Evolutionary conservation across 1,140 invertebrate species (phyloP), one percentile per base, ranked within the genome.

Genomic region (Drosophila erecta): DNA sequence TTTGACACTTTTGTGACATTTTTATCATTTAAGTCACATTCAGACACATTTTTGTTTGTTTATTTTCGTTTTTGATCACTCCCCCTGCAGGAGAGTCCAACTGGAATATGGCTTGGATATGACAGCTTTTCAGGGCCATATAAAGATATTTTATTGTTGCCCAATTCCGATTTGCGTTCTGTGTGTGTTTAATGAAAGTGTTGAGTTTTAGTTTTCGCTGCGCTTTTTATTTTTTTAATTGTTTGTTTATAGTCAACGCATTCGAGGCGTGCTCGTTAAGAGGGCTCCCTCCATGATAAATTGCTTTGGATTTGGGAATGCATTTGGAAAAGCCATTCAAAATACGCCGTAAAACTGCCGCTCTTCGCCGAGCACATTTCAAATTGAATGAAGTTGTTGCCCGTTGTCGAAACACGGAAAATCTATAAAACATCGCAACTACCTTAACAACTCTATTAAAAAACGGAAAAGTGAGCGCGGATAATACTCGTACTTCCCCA

Each of bases 11-110:
- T 83, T 73, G 43, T 79, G 83, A 87, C 83, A 74, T 89, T 89
- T 87, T 87, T 89, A 87, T 87, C 84, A 87, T 87, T 87, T 89
- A 89, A 89, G 84, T 87, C 84, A 77, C 76, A 83, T 87, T 87
- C 53, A 60, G 66, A 62, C 73, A 76, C 62, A 70, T 64, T 72
- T 69, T 41, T 40, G 46, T 55, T 70, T 67, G 54, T 58, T 78
- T 58, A 66, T 49, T 77, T 74, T 66, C 53, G 47, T 43, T 77
- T 74, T 66, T 47, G 47, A 65, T 78, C 64, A 56, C 6, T 41
- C 12, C 11, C 22, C 22, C 44, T 3, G 11, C 30, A n/a, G 15
- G 15, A 12, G 20, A 49, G 47, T 15, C 41, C 30, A 49, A 53
- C 37, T 24, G 27, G 27, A 30, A 30, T 3, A 30, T 30, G 59